Conservation (phyloP, 2,113 vertebrate species). For the Zapus hudsonius region DNA sequence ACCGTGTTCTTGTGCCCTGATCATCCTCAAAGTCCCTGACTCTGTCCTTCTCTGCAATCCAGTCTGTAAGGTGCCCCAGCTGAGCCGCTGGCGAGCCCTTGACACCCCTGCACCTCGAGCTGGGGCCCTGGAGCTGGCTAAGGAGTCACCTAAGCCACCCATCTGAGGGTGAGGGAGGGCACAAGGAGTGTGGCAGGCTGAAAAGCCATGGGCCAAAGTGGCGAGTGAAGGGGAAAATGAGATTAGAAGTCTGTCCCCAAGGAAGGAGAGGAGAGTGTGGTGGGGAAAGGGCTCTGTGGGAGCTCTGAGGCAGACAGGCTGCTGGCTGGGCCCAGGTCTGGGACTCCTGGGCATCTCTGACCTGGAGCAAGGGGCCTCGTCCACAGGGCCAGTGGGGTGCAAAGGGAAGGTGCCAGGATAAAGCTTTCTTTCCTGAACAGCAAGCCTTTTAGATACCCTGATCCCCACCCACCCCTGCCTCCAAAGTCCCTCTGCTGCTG, state of each 20-base stretch:
- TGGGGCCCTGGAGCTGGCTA: background rate
- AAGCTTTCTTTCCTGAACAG: background rate
- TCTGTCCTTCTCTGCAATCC: background rate
- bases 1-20: background rate
- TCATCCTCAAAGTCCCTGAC: too few species aligned
- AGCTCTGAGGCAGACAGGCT: background rate
- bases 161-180: too few species aligned
- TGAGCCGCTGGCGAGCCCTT: background rate
- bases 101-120: background rate
- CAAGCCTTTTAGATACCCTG: background rate
- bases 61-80: too few species aligned
- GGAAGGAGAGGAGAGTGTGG: too few species aligned
- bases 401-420: background rate
- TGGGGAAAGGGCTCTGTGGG: background rate
- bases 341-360: background rate
- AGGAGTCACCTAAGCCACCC: background rate
- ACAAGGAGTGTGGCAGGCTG: background rate
- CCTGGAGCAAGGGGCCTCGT: background rate
- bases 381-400: background rate
- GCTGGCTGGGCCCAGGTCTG: background rate
- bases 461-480: too few species aligned
- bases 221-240: background rate
- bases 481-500: background rate
- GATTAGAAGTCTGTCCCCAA: background rate
- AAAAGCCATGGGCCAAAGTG: too few species aligned